phyloP scores from a whole-genome alignment of 2,888 invertebrate genomes.

The Acanthococcus lagerstroemiae region DNA sequence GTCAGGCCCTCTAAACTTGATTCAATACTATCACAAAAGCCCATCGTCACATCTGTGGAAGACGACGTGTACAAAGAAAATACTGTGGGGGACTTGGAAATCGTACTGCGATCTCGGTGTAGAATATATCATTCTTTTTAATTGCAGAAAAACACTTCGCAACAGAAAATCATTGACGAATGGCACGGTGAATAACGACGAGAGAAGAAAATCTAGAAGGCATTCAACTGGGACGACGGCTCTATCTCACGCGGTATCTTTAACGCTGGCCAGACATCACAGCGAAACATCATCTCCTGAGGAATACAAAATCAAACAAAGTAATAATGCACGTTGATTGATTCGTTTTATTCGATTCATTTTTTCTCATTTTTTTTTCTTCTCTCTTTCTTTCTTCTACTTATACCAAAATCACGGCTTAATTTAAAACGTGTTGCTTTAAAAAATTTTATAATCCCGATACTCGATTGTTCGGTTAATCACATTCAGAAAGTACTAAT shows the following conservation, averaged over 20 bases:
- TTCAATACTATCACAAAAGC: no score
- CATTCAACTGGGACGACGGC: slow-evolving; percentile 62
- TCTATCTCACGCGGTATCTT: slow-evolving; percentile 38
- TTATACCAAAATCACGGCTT: neutral
- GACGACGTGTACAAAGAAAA: no score
- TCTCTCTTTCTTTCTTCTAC: neutral
- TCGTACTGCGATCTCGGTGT: no score
- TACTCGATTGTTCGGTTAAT: no score
- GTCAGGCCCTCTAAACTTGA: no score
- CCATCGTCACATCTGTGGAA: no score
- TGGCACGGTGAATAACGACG: slow-evolving; percentile 40
- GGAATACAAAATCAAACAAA: slow-evolving; percentile 25
- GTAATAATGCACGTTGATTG: no score
- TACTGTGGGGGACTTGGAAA: no score
- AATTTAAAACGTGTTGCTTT: neutral
- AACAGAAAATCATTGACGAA: slow-evolving; percentile 51
- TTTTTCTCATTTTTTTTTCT: neutral
- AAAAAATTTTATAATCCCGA: no score
- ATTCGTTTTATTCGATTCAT: neutral
- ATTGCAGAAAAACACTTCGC: slow-evolving; percentile 59
- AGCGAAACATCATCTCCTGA: slow-evolving; percentile 24
- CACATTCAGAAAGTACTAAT: no score
- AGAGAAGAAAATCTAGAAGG: slow-evolving; percentile 66
- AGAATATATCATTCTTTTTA: neutral
- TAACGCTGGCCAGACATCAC: neutral